phyloP scores from a whole-genome alignment of 2,888 invertebrate genomes.

The Microplitis deprimator region DNA sequence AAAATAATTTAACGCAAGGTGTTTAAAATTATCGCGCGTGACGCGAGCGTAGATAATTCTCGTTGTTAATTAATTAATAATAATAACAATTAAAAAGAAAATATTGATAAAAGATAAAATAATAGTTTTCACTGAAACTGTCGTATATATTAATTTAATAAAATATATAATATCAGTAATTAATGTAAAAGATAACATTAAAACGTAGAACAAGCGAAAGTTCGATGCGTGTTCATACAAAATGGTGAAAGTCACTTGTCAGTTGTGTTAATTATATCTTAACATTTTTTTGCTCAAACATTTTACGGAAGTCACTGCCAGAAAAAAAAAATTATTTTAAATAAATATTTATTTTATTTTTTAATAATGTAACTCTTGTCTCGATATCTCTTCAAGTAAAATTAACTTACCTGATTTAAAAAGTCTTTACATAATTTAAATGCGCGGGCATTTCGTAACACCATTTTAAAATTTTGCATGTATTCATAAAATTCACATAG shows the following conservation, averaged over 20 bases:
- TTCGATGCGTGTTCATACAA: constrained; percentile 24
- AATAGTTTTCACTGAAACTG: constrained; percentile 6
- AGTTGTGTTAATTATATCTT: constrained; percentile 33
- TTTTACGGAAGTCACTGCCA: constrained; percentile 29
- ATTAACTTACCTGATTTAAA: not conserved
- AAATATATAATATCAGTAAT: constrained; percentile 1
- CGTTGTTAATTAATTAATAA: constrained; percentile 1
- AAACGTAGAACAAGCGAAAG: constrained; percentile 27
- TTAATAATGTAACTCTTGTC: not conserved
- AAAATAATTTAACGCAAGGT: not conserved
- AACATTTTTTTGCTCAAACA: constrained; percentile 10
- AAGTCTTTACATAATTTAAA: not conserved
- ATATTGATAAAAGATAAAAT: not conserved
- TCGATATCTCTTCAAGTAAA: not conserved
- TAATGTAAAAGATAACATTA: constrained; percentile 23
- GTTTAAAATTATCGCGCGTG: not conserved
- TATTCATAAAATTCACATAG: not conserved
- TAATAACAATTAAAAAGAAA: constrained; percentile 3
- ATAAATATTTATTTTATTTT: not conserved
- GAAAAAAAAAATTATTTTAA: constrained; percentile 21
- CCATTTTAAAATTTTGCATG: not conserved
- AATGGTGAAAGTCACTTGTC: constrained; percentile 34
- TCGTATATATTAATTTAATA: constrained; percentile 3
- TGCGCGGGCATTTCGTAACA: not conserved
- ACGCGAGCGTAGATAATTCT: not conserved